phyloP scores from a whole-genome alignment of 2,113 vertebrate species.

The Lycaon pictus region DNA sequence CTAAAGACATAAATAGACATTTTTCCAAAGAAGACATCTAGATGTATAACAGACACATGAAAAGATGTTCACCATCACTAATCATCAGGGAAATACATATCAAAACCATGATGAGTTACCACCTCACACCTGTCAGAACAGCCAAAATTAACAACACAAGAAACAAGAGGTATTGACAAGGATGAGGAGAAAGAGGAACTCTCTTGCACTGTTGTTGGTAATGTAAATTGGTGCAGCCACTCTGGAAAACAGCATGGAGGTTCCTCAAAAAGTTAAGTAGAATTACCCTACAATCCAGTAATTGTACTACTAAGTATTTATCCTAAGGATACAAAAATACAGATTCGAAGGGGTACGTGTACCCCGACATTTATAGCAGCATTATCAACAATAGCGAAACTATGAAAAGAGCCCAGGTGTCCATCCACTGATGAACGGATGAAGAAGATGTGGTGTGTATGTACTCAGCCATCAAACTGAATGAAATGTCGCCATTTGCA shows the following conservation, averaged over 20 bases:
- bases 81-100: neutral
- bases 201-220: neutral
- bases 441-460: neutral
- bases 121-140: neutral
- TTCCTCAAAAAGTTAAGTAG: neutral
- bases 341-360: neutral
- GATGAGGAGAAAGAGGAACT: neutral
- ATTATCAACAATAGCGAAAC: neutral
- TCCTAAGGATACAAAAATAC: neutral
- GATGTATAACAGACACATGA: neutral
- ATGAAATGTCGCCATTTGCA: neutral
- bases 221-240: neutral
- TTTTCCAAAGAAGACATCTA: neutral
- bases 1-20: neutral
- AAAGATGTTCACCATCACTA: neutral
- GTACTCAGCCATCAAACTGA: neutral
- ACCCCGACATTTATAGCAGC: neutral
- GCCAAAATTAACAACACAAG: neutral
- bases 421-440: neutral
- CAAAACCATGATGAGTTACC: neutral
- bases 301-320: neutral
- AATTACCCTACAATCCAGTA: neutral
- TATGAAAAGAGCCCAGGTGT: neutral
- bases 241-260: neutral
- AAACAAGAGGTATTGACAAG: neutral